A percentile compares a stretch with the other conserved stretches of the same genome.
Conservation (phyloP, 2,797 vertebrate species). For the Simalia tracyae region DNA sequence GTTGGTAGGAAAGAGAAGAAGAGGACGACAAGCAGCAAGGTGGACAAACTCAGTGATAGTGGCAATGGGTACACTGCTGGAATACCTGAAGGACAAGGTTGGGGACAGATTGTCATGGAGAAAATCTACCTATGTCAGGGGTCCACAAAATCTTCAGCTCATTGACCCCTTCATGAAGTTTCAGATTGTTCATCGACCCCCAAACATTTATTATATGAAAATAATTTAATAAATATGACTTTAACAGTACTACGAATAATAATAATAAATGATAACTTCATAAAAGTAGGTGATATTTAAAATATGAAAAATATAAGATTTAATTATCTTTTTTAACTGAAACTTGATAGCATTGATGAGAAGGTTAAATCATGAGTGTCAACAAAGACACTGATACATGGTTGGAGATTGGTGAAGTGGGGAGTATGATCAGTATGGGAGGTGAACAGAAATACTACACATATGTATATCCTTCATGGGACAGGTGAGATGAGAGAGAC, state of each 20-base stretch:
- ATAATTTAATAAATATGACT: neutral
- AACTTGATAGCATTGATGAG: neutral
- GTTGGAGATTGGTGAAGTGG: neutral
- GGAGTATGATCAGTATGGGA: neutral
- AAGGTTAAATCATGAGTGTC: neutral
- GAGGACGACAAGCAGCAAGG: neutral
- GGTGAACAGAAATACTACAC: neutral
- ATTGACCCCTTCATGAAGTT: neutral
- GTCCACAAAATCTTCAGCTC: neutral
- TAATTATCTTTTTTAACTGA: neutral
- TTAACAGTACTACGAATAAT: neutral
- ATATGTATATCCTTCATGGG: neutral
- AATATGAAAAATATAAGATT: neutral
- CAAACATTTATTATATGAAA: neutral
- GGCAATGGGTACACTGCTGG: neutral
- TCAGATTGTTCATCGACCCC: neutral
- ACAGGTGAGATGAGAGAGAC: neutral
- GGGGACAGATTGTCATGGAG: neutral
- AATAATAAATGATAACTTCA: neutral
- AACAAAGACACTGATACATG: neutral
- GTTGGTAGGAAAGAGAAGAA: neutral
- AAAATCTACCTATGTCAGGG: neutral
- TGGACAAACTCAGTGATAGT: neutral
- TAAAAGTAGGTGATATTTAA: neutral
- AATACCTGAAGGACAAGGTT: neutral